phyloP scores from a whole-genome alignment of 2,888 invertebrate species.

The Diarsia brunnea region DNA sequence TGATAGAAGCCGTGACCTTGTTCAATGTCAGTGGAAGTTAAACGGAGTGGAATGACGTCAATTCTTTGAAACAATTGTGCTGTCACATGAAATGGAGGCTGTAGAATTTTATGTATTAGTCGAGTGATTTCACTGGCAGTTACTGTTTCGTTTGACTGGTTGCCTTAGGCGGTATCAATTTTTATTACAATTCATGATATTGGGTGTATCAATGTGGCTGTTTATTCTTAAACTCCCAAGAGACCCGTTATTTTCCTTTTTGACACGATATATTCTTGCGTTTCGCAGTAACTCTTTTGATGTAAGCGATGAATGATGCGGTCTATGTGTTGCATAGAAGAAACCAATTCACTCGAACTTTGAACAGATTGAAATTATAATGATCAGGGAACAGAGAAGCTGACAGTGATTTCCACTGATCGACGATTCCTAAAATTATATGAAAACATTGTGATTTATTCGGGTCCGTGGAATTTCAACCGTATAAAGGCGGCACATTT shows the following conservation, averaged over 20 bases:
- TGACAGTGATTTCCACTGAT: background rate
- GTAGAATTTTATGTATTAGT: background rate
- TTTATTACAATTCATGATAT: background rate
- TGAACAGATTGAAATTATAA: background rate
- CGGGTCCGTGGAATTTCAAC: background rate
- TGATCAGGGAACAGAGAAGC: background rate
- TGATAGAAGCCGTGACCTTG: slow-evolving; percentile 19
- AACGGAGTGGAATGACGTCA: slow-evolving; percentile 5
- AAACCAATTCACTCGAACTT: background rate
- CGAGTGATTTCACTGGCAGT: slow-evolving; percentile 7
- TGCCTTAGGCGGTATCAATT: background rate
- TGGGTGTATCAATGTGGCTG: background rate
- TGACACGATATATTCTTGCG: background rate
- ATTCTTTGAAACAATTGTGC: slow-evolving; percentile 13
- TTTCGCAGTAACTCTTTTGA: background rate
- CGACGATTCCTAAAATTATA: background rate
- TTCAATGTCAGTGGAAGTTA: slow-evolving; percentile 33
- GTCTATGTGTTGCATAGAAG: background rate
- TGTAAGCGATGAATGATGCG: background rate
- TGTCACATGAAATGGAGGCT: slow-evolving; percentile 2
- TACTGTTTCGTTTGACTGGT: background rate
- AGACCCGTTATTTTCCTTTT: background rate
- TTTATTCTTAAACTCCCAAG: background rate
- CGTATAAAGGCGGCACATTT: background rate
- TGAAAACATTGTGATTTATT: background rate